Evolutionary conservation across 2,888 invertebrate species (phyloP).

Genomic region (Allolobophora icterica): DNA sequence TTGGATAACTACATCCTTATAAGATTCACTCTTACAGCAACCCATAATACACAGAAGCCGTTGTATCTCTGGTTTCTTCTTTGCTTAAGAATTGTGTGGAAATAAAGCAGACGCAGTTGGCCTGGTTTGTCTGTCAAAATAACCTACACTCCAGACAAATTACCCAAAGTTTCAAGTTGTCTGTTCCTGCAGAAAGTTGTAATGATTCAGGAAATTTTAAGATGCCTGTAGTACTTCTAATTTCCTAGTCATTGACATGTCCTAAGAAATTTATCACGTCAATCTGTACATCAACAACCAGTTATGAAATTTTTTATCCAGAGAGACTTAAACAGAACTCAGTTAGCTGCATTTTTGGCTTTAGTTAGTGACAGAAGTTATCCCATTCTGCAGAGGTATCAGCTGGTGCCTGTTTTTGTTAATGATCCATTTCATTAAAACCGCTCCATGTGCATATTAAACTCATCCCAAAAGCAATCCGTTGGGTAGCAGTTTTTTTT

Average conservation of each 20-base stretch:
- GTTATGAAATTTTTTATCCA: not conserved
- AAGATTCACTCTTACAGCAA: slow-evolving; percentile 24
- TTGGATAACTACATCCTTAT: slow-evolving; percentile 23
- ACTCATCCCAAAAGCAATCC: not conserved
- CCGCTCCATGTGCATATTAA: not conserved
- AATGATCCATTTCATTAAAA: not conserved
- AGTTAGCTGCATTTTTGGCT: not conserved
- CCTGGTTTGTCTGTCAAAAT: not conserved
- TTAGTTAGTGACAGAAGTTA: not conserved
- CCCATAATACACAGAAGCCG: not conserved
- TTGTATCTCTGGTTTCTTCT: not conserved
- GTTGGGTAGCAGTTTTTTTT: not conserved
- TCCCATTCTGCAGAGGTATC: not conserved
- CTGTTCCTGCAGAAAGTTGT: not conserved
- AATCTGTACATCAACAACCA: not conserved
- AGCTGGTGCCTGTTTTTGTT: not conserved
- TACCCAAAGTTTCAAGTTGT: not conserved
- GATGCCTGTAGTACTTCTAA: not conserved
- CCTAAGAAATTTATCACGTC: not conserved
- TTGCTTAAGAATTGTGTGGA: not conserved
- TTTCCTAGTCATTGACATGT: not conserved
- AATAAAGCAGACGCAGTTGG: not conserved
- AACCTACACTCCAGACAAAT: not conserved
- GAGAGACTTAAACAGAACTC: not conserved
- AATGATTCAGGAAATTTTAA: not conserved